phyloP scores from a whole-genome alignment of 1,140 invertebrate genomes.

The Mizuhopecten yessoensis region DNA sequence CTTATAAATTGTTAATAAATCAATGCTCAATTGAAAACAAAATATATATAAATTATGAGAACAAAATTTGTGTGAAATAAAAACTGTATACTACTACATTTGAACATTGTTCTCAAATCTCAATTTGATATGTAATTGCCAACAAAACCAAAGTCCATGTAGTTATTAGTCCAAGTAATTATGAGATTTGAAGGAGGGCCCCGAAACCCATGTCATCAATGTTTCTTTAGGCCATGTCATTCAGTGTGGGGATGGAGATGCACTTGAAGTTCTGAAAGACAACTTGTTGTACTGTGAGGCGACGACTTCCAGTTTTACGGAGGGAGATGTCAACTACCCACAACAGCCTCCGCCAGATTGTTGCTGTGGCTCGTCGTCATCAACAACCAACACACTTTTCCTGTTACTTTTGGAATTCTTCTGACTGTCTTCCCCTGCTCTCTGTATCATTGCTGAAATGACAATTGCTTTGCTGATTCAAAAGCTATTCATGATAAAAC shows the following conservation, averaged over 20 bases:
- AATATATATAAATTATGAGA: background rate
- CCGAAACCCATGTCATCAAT: background rate
- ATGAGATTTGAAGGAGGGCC: background rate
- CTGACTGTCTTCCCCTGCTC: conserved; percentile 74
- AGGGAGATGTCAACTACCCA: conserved; percentile 48
- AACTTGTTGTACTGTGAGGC: background rate
- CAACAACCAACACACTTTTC: conserved; percentile 81
- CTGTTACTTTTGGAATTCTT: conserved; percentile 71
- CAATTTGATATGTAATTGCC: background rate
- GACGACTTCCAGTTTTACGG: background rate
- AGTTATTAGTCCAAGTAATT: background rate
- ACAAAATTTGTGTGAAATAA: background rate
- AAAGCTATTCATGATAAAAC: background rate
- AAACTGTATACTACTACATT: no score
- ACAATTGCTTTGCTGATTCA: background rate
- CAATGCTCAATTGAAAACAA: no score
- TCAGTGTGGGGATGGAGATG: background rate
- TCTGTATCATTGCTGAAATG: conserved; percentile 82
- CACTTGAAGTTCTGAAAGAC: background rate
- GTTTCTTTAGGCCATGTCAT: conserved; percentile 18
- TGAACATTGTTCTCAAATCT: no score
- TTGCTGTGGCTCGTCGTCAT: conserved; percentile 79
- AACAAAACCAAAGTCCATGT: background rate
- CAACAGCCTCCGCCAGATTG: conserved; percentile 79
- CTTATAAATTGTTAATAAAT: no score